Conservation (phyloP, 2,888 invertebrate species). For the Xestia ashworthii region DNA sequence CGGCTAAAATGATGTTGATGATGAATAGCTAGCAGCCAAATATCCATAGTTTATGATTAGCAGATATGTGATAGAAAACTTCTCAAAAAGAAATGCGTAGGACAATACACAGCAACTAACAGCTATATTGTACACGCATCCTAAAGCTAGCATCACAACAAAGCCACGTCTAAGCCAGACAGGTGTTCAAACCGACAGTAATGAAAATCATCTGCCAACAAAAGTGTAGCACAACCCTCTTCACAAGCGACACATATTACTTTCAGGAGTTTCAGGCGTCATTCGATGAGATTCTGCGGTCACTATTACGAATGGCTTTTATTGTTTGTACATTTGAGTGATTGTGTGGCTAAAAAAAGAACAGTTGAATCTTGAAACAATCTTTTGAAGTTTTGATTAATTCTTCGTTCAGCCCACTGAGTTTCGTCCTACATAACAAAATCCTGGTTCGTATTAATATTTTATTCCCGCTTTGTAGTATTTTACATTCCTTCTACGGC, state of each 20-base stretch:
- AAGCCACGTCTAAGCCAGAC: constrained; percentile 60
- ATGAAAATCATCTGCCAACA: constrained; percentile 67
- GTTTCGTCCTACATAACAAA: too few species aligned
- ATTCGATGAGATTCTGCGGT: constrained; percentile 48
- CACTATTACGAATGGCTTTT: constrained; percentile 43
- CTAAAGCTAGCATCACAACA: constrained; percentile 51
- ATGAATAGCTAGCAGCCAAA: not conserved
- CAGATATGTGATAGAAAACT: not conserved
- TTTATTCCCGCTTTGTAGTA: too few species aligned
- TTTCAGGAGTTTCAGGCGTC: constrained; percentile 48
- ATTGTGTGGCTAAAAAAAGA: constrained; percentile 5
- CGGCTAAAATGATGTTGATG: too few species aligned
- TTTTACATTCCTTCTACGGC: too few species aligned
- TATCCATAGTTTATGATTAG: not conserved
- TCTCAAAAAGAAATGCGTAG: not conserved
- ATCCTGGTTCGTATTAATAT: too few species aligned
- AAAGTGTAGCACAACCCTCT: constrained; percentile 60
- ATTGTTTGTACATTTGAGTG: constrained; percentile 41
- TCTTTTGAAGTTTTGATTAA: not conserved
- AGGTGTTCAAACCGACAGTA: constrained; percentile 66
- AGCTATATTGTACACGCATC: constrained; percentile 21
- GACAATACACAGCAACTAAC: not conserved
- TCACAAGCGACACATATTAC: constrained; percentile 66
- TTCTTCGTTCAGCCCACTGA: too few species aligned
- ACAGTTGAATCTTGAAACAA: not conserved